Evolutionary conservation across 2,113 vertebrate genomes (phyloP), one percentile per base, ranked within the genome.

Genomic region (Isurus oxyrinchus): DNA sequence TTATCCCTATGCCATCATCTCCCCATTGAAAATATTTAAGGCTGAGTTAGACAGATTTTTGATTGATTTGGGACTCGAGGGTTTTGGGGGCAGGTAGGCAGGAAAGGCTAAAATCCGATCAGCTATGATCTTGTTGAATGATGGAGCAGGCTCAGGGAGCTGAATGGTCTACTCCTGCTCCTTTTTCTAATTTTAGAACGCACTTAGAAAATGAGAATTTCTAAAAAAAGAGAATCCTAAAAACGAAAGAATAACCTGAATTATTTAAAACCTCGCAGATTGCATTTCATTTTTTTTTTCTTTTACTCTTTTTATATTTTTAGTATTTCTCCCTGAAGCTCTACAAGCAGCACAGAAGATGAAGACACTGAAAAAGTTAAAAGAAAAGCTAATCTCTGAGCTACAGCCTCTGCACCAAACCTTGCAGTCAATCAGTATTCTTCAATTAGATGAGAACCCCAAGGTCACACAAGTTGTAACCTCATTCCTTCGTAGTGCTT

Each of bases 391-490:
- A 96, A 97, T 99, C 76, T 79, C 97, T 2, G 98, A 97, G 97
- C 98, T 99, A 67, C 98, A 99, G 94, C 99, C 99, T 0, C 98
- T 99, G 13, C 97, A 98, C 0, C 97, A 97, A 97, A 98, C 98
- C 0, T 96, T 99, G 49, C 97, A 96, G 31, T 97, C 98, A 0
- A 98, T 99, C 0, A 98, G 98, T 0, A 96, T 97, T 44, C 97
- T 99, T 79, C 99, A 99, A 97, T 97, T 98, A 0, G 99, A 99
- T 0, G 97, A 98, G 95, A 98, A 99, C 97, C 98, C 98, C 27
- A 98, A 98, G 0, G 98, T 99, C 40, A 97, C 98, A 97, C 98
- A 97, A 97, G 98, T 97, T 0, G 99, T 99, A 5, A 96, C 97
- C 0, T 96, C 97, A 0, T 98, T 98, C 96, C 98, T 99, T 55